Base-by-base conservation (phyloP, 2,797 vertebrate species). In the Mionectes olivaceus region DNA sequence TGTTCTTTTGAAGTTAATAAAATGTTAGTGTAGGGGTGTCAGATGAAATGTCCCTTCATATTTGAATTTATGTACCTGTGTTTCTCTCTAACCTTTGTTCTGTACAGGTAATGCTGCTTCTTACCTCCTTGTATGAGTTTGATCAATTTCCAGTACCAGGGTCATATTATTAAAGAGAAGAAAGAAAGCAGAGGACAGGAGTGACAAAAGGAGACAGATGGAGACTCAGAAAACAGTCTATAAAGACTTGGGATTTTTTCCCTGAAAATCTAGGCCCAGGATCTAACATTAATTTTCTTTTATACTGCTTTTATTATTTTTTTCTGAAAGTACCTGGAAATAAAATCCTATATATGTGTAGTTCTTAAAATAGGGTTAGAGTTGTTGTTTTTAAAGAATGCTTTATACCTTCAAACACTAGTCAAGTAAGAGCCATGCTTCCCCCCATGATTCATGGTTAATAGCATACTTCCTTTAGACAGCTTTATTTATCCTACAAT, bases 401-500 rank as follows among this genome's bases (percentile, higher is more conserved):
- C 39, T 96, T 96, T 95, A 95, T 84, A 74, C 41, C 47, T 92
- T 78, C 77, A 60, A 95, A 70, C 39, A 52, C 69, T 44, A 88
- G 63, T 67, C 89, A 87, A 80, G 74, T 80, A 81, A 91, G 60
- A 96, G 22, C 63, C 56, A 27, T 57, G 67, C 47, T 95, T 94
- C 32, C 35, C 59, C 13, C 61, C 71, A 85, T 90, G 92, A 95
- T 92, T 96, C 96, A 95, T 61, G 32, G 71, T 92, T 96, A 96
- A 95, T 85, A 94, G 87, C 84, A 60, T 71, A 65, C 73, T 96
- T 94, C 77, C 70, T 46, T 86, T 82, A 94, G 95, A 95, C 94
- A 91, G 68, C 64, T 96, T 97, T 95, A 95, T 95, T 95, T 96
- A 96, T 92, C 70, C 84, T 83, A 91, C 86, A 92, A 91, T 93